Evolutionary conservation across 2,888 invertebrate genomes (phyloP).

Genomic region (Thymelicus sylvestris): DNA sequence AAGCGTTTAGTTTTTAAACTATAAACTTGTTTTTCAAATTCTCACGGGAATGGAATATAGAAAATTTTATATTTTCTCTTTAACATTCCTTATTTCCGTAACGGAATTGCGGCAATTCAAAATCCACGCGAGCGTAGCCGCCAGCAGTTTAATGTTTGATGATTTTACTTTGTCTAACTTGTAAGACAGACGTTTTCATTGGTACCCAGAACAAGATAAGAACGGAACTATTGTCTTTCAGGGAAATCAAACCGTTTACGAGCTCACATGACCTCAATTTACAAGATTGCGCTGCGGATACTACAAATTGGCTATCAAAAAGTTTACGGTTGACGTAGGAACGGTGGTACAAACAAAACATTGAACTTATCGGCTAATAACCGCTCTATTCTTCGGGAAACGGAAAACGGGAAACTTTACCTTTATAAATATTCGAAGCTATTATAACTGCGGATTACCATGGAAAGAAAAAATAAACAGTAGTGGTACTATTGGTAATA

Average conservation of each 20-base stretch:
- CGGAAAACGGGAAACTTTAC: not conserved
- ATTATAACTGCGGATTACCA: not conserved
- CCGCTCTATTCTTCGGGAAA: not conserved
- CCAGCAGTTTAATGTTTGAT: no score
- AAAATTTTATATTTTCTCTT: no score
- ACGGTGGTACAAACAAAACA: not conserved
- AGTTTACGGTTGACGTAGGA: conserved; percentile 9
- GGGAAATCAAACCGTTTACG: conserved; percentile 38
- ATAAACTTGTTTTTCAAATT: no score
- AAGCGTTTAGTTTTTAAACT: no score
- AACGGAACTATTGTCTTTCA: conserved; percentile 39
- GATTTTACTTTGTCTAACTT: no score
- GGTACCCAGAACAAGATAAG: conserved; percentile 2
- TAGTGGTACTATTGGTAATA: no score
- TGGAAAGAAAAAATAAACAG: no score
- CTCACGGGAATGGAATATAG: no score
- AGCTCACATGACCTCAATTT: conserved; percentile 42
- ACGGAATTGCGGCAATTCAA: no score
- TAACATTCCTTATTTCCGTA: no score
- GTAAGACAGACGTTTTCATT: no score
- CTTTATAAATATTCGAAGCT: not conserved
- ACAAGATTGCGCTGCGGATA: conserved; percentile 36
- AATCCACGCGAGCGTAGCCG: no score
- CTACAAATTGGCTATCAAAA: conserved; percentile 30
- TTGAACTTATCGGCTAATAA: conserved; percentile 9